phyloP scores from a whole-genome alignment of 2,797 vertebrate species.

The Anabas testudineus region DNA sequence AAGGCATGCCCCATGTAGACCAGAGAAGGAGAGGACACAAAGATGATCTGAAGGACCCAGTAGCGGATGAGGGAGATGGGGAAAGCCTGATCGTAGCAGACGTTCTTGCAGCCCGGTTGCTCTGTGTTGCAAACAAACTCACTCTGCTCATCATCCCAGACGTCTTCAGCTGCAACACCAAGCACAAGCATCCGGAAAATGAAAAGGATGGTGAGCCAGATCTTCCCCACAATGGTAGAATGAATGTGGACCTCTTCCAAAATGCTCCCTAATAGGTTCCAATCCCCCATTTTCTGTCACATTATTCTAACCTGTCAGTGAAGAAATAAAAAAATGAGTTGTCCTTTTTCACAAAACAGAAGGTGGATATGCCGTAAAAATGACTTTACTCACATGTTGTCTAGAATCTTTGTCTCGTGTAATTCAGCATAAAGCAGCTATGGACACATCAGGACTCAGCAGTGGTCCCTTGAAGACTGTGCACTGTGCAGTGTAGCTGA shows the following conservation, averaged over 20 bases:
- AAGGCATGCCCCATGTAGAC: constrained; percentile 96
- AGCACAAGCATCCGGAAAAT: constrained; percentile 96
- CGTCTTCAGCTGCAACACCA: constrained; percentile 93
- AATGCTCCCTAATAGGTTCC: constrained; percentile 94
- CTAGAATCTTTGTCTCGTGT: constrained; percentile 30
- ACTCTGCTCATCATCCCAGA: constrained; percentile 95
- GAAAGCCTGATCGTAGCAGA: constrained; percentile 96
- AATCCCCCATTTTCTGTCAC: constrained; percentile 93
- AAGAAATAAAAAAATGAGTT: neutral
- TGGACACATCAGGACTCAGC: constrained; percentile 21
- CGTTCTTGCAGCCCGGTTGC: constrained; percentile 94
- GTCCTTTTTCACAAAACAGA: constrained; percentile 2
- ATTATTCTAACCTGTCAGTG: constrained; percentile 74
- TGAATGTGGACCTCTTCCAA: constrained; percentile 97
- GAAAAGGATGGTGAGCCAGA: constrained; percentile 97
- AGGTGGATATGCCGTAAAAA: neutral
- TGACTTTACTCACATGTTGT: constrained; percentile 65
- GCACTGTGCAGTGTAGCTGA: constrained; percentile 33
- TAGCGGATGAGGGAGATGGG: constrained; percentile 96
- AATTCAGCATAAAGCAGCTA: constrained; percentile 18
- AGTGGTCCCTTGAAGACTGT: constrained; percentile 31
- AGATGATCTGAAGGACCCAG: constrained; percentile 97
- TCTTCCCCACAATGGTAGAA: constrained; percentile 96
- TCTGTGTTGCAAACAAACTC: constrained; percentile 97
- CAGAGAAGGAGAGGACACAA: constrained; percentile 94